Evolutionary conservation across 1,140 invertebrate species (phyloP).

Genomic region (Drosophila ficusphila): DNA sequence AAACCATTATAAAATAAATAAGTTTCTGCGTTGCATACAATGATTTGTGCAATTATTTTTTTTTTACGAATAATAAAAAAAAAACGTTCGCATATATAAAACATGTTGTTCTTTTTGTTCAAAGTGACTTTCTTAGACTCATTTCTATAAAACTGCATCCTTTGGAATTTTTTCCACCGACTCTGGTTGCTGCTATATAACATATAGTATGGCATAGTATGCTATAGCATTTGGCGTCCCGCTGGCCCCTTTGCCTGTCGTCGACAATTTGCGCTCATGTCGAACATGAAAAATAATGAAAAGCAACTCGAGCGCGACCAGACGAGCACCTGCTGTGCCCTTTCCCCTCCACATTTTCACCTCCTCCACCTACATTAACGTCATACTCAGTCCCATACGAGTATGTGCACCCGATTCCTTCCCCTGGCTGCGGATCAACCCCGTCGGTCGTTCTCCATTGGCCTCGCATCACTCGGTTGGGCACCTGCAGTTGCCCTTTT

Average conservation of each 20-base stretch:
- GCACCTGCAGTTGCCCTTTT: constrained; percentile 72
- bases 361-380: constrained; percentile 13
- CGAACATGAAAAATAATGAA: constrained; percentile 78
- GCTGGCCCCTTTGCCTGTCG: constrained; percentile 4
- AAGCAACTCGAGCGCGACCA: constrained; percentile 66
- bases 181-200: not conserved
- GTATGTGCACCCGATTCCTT: not conserved
- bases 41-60: too few species aligned
- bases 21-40: too few species aligned
- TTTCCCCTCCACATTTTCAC: not conserved
- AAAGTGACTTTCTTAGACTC: not conserved
- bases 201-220: too few species aligned
- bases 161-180: not conserved
- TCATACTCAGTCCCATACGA: constrained; percentile 12
- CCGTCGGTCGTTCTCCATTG: not conserved
- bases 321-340: constrained; percentile 23
- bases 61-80: too few species aligned
- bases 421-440: not conserved
- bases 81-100: too few species aligned
- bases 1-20: too few species aligned
- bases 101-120: too few species aligned
- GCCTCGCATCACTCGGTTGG: constrained; percentile 56
- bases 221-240: not conserved
- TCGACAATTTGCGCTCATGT: constrained; percentile 72
- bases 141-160: too few species aligned